Conservation (phyloP, 2,113 vertebrate species). For the Corydoras maculifer region DNA sequence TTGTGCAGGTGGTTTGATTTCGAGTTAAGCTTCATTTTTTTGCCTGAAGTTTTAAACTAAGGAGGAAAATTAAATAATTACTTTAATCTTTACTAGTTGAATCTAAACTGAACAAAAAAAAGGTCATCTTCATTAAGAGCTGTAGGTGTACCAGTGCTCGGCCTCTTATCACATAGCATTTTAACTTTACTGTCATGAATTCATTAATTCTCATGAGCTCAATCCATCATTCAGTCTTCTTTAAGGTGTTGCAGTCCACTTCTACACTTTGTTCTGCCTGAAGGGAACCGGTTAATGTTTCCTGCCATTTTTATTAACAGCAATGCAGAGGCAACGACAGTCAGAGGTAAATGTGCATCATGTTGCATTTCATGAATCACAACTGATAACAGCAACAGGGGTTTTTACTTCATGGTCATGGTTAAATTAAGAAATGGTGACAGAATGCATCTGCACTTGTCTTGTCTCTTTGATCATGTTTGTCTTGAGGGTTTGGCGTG, state of each 20-base stretch:
- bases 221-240: not conserved
- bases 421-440: slow-evolving; percentile 18
- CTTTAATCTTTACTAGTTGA: not conserved
- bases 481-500: slow-evolving; percentile 9
- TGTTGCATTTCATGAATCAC: slow-evolving; percentile 11
- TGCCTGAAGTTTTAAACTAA: too few species aligned
- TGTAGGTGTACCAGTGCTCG: not conserved
- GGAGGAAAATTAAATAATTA: not conserved
- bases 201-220: not conserved
- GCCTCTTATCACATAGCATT: not conserved
- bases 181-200: slow-evolving; percentile 3
- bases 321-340: slow-evolving; percentile 56
- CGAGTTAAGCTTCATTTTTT: too few species aligned
- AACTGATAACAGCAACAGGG: not conserved
- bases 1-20: too few species aligned
- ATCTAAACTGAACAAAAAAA: not conserved
- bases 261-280: slow-evolving; percentile 43
- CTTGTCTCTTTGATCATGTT: not conserved
- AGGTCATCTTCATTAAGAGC: not conserved
- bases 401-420: not conserved
- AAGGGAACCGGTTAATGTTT: slow-evolving; percentile 55
- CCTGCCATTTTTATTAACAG: slow-evolving; percentile 65
- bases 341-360: slow-evolving; percentile 46
- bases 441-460: not conserved
- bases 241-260: not conserved